Percentiles rank a stretch among this genome's conserved stretches.
Conservation (phyloP, 2,797 vertebrate species). For the Setipinna tenuifilis region DNA sequence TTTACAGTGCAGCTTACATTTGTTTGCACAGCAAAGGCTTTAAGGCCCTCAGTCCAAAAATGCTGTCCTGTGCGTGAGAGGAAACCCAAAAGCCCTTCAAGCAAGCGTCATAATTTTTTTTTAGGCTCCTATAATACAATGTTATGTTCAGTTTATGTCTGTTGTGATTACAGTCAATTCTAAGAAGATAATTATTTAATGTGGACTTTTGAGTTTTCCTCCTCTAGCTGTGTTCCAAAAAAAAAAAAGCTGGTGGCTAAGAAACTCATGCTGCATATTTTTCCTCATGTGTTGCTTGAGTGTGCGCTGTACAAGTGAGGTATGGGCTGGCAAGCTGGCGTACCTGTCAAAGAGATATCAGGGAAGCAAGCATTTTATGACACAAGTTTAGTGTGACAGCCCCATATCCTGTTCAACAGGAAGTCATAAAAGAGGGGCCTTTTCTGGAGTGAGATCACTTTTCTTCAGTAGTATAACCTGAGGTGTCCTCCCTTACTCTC, state of each 20-base stretch:
- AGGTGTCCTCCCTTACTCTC: neutral
- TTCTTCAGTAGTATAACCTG: neutral
- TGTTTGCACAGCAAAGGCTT: neutral
- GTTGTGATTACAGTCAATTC: neutral
- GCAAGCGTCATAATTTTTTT: neutral
- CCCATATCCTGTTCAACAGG: constrained; percentile 10
- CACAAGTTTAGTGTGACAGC: neutral
- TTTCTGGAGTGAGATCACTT: constrained; percentile 1
- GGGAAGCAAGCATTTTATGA: constrained; percentile 17
- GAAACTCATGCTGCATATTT: neutral
- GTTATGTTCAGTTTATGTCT: neutral
- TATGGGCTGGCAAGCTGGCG: neutral
- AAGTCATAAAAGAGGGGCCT: constrained; percentile 12
- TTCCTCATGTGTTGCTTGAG: neutral
- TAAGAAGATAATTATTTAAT: neutral
- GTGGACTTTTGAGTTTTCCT: neutral
- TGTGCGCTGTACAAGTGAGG: neutral
- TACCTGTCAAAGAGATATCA: constrained; percentile 11
- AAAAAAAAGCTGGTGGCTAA: neutral
- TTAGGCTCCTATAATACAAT: neutral
- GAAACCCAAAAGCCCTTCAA: neutral
- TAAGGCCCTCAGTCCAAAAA: neutral
- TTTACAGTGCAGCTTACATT: neutral
- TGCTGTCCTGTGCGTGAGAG: neutral
- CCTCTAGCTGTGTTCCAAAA: neutral